Percentiles rank a stretch among this genome's conserved stretches.
phyloP scores from a whole-genome alignment of 2,888 invertebrate species.

The Microctonus hyperodae region DNA sequence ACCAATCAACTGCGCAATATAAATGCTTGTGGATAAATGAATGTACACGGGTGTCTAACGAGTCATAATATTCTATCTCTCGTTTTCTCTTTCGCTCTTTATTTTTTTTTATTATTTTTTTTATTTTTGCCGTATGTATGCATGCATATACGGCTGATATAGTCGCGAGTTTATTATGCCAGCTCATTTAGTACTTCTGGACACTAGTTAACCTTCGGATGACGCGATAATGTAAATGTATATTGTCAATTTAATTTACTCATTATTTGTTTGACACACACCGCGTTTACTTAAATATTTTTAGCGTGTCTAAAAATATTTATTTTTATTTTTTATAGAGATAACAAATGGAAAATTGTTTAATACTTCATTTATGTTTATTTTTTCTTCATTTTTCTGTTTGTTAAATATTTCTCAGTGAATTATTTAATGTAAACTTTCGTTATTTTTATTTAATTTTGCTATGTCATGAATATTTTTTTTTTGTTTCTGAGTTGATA shows the following conservation, averaged over 20 bases:
- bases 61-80: too few relatives aligned
- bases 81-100: not conserved
- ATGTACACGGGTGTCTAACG: too few relatives aligned
- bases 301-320: not conserved
- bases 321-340: not conserved
- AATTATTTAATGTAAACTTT: too few relatives aligned
- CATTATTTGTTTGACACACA: not conserved
- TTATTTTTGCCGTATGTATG: not conserved
- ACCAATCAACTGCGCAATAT: not conserved
- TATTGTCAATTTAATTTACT: not conserved
- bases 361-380: too few relatives aligned
- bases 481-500: too few relatives aligned
- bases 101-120: too few relatives aligned
- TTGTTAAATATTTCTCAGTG: too few relatives aligned
- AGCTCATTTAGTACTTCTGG: constrained; percentile 38
- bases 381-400: too few relatives aligned
- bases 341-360: too few relatives aligned
- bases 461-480: too few relatives aligned
- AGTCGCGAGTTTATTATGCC: constrained; percentile 41
- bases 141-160: too few relatives aligned
- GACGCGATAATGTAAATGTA: constrained; percentile 8
- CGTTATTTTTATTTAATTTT: too few relatives aligned
- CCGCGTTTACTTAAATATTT: not conserved
- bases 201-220: constrained; percentile 45
- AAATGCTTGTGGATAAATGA: not conserved